phyloP scores from a whole-genome alignment of 2,797 vertebrate species.

The Prionace glauca region DNA sequence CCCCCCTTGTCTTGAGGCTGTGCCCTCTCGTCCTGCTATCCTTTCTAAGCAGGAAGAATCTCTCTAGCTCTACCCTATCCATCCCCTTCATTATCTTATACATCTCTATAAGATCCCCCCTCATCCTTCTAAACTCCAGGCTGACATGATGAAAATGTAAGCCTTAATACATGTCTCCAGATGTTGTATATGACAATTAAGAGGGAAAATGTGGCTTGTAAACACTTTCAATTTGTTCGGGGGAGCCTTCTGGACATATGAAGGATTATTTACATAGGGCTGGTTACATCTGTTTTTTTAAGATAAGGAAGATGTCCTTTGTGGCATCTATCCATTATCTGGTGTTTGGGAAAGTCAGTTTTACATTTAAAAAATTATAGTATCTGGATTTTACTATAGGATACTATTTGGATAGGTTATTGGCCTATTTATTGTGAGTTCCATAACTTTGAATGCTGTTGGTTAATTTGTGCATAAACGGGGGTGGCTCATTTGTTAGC shows the following conservation, averaged over 20 bases:
- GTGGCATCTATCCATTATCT: background rate
- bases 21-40: too few species aligned
- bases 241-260: background rate
- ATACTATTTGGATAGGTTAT: background rate
- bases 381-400: background rate
- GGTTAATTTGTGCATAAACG: background rate
- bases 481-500: background rate
- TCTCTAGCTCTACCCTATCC: too few species aligned
- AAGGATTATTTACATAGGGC: background rate
- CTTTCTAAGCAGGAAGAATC: too few species aligned
- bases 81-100: too few species aligned
- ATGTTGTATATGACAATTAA: background rate
- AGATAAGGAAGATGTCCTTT: background rate
- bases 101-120: too few species aligned
- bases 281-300: slow-evolving; percentile 1
- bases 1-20: too few species aligned
- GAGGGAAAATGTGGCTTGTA: background rate
- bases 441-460: background rate
- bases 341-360: background rate
- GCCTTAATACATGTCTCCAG: background rate
- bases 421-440: background rate
- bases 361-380: background rate
- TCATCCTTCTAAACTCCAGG: too few species aligned
- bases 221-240: background rate
- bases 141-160: too few species aligned